Evolutionary conservation across 2,113 vertebrate genomes (phyloP).

Genomic region (Chloebia gouldiae): DNA sequence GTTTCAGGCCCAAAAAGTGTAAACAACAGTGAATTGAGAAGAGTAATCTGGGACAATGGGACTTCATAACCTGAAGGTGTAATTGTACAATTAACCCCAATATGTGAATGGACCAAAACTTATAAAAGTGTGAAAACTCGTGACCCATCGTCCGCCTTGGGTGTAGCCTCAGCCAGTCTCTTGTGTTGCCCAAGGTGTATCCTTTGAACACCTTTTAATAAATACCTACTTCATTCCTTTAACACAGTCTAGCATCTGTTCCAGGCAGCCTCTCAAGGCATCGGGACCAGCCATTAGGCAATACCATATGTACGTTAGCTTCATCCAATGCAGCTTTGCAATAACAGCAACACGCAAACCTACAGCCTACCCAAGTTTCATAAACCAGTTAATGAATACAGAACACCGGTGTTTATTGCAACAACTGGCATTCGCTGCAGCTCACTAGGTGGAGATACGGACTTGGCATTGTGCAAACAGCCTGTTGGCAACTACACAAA

Average conservation of each 20-base stretch:
- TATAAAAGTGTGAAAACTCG: not conserved
- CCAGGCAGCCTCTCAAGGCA: not conserved
- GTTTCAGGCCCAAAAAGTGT: not conserved
- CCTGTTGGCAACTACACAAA: not conserved
- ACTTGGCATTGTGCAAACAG: not conserved
- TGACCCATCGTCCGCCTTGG: rapidly evolving
- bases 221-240: not conserved
- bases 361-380: not conserved
- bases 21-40: not conserved
- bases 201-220: not conserved
- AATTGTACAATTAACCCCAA: not conserved
- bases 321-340: not conserved
- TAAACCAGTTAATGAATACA: not conserved
- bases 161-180: not conserved
- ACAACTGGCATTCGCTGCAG: not conserved
- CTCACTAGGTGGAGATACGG: not conserved
- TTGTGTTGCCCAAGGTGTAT: not conserved
- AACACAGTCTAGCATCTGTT: not conserved
- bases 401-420: not conserved
- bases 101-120: not conserved
- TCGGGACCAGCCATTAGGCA: not conserved
- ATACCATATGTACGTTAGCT: not conserved
- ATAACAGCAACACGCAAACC: not conserved
- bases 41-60: not conserved
- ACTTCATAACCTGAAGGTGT: not conserved